Base-by-base conservation (phyloP, 2,797 vertebrate species). In the Lagocephalus sceleratus region DNA sequence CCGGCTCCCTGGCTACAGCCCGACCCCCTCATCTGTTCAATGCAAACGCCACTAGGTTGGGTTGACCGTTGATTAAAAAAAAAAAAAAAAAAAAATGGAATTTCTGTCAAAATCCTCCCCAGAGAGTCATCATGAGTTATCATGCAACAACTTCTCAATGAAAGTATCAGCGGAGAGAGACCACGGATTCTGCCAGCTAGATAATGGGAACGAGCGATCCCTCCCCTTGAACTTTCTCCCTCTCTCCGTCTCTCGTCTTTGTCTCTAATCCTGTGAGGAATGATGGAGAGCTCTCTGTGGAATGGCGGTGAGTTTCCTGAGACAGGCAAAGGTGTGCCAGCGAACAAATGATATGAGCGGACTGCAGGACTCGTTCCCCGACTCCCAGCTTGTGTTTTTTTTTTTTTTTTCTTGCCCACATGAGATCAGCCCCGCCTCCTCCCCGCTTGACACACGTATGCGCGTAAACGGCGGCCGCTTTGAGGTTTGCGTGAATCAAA, bases 281-380 rank as follows among this genome's bases (percentile, higher is more conserved):
- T 85, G 79, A 79, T 68, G 68, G 71, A 81, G 68, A 78, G 73
- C 73, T 88, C 69, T 78, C 70, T 85, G 82, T 72, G 67, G 83
- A 90, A 89, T 66, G 84, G 86, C 80, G 85, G 77, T 90, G 88
- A 89, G 89, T 73, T 86, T 87, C 89, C 80, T 64, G 70, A 76
- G 87, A 91, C 85, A 82, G 78, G 90, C 90, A 86, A 92, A 91
- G 90, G 87, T 89, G 89, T 90, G 90, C 90, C 88, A 90, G 85
- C 72, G 57, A 75, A 87, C 83, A 92, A 86, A 83, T 85, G 90
- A 93, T 90, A 90, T 20, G 78, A 85, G 76, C 91, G 91, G 90
- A 92, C 85, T 90, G 86, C 86, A 87, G 81, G 74, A 82, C 78
- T 64, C 71, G 61, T 78, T 86, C 76, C 63, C 63, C 64, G 39